Evolutionary conservation across 2,888 invertebrate species (phyloP), one percentile per base, ranked within the genome.

Genomic region (Stramonita haemastoma): DNA sequence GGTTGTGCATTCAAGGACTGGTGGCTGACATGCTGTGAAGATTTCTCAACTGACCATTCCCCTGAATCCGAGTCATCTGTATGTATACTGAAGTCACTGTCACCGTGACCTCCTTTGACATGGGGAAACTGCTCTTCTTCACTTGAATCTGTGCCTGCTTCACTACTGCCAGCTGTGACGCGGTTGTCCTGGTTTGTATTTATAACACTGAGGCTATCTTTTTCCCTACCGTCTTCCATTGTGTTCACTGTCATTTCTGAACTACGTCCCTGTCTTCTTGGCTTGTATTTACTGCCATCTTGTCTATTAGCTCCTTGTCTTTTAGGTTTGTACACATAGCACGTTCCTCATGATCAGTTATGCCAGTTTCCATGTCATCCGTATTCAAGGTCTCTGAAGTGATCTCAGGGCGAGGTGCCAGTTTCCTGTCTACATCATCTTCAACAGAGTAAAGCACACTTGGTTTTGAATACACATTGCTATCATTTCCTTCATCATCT

Each of bases 1-100:
- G n/a, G 11, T 1, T 26, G 29, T 11, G 26, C 2, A 73, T 73
- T 29, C 22, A 17, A 73, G 5, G 73, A 8, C 26, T 73, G 73
- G 4, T 22, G 73, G 22, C 11, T 26, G n/a, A 29, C 73, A 73
- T 17, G 17, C 11, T 73, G 1, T 73, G 73, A 73, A n/a, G 73
- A 11, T n/a, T 22, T n/a, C 29, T 73, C 73, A 22, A n/a, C 29
- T 8, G 22, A 22, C 22, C 17, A 36, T 19, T 46, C 26, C 46
- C 46, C 81, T 1, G 81, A 36, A 22, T 83, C 81, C 15, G 81
- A 83, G 34, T 86, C 86, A 34, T 86, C 66, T 57, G 60, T 86
- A n/a, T 86, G 60, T 66, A 86, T 86, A 57, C 86, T 86, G 57
- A 86, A 57, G 66, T 86, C 86, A 56, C 86, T 86, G 57, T 85